phyloP scores from a whole-genome alignment of 92 coral and sea anemone genomes.

The Paragorgia papillata region DNA sequence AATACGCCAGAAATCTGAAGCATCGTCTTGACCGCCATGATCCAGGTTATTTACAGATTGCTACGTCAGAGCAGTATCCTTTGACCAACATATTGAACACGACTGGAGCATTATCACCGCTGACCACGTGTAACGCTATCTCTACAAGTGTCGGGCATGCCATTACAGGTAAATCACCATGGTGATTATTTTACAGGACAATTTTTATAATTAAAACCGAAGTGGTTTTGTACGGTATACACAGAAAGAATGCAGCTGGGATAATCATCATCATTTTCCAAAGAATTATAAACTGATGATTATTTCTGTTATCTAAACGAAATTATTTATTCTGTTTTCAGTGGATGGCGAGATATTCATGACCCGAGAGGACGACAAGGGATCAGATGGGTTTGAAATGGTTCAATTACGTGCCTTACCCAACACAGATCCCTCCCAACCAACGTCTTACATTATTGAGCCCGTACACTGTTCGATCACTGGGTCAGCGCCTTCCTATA shows the following conservation, averaged over 20 bases:
- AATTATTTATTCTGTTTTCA: no score
- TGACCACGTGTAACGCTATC: conserved; percentile 32
- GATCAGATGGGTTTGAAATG: conserved; percentile 37
- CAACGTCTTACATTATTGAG: conserved; percentile 39
- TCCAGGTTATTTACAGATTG: conserved; percentile 9
- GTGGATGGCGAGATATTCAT: conserved; percentile 37
- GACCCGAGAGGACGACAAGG: conserved; percentile 35
- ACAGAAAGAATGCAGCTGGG: no score
- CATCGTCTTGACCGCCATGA: conserved; percentile 31
- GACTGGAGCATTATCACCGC: conserved; percentile 24
- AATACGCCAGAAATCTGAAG: conserved; percentile 26
- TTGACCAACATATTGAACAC: conserved; percentile 6
- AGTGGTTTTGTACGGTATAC: no score
- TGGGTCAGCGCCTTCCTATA: conserved; percentile 20
- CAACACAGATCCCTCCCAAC: conserved; percentile 36
- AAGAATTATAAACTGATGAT: no score
- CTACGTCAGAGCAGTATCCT: conserved; percentile 24
- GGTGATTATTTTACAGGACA: no score
- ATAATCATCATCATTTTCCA: no score
- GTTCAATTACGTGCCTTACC: conserved; percentile 43
- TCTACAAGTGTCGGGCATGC: conserved; percentile 35
- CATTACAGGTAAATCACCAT: conserved; percentile 21
- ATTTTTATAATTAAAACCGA: no score
- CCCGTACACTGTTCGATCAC: conserved; percentile 33
- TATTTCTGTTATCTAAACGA: no score